Conservation (phyloP, 2,113 vertebrate genomes). For the Copsychus sechellarum region DNA sequence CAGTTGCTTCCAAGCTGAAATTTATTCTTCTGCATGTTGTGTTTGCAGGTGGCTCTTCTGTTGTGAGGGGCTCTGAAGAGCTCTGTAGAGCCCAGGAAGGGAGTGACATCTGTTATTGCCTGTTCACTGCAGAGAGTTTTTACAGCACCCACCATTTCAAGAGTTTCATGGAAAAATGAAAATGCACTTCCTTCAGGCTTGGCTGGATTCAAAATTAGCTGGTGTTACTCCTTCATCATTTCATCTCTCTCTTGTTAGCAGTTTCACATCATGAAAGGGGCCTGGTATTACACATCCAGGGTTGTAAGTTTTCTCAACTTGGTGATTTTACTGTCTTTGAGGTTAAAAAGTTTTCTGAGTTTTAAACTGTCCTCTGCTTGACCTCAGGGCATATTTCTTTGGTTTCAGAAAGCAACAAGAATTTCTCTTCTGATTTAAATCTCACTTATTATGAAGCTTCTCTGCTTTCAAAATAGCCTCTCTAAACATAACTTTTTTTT, state of each 20-base stretch:
- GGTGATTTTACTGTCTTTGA: neutral
- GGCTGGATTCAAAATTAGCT: conserved; percentile 7
- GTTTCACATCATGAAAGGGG: neutral
- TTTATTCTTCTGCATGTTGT: neutral
- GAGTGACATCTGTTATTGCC: neutral
- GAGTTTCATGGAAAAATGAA: neutral
- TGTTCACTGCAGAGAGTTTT: conserved; percentile 2
- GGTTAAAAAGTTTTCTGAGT: neutral
- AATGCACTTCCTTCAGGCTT: conserved; percentile 24
- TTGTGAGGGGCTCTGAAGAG: neutral
- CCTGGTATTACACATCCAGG: neutral
- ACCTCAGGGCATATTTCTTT: neutral
- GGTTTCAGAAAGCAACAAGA: neutral
- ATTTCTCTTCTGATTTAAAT: neutral
- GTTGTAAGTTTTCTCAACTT: neutral
- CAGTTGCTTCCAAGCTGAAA: neutral
- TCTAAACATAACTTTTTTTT: neutral
- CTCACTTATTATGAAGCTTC: neutral
- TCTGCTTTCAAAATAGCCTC: neutral
- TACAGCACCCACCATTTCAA: neutral
- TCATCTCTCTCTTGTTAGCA: neutral
- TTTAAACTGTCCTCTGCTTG: neutral
- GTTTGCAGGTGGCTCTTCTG: neutral
- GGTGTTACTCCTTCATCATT: neutral
- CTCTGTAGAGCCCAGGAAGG: neutral